These are phyloP conservation scores for Pomacea maculata DNA, from an alignment of 1,140 invertebrate species.

Conservation along the genomic window DNA sequence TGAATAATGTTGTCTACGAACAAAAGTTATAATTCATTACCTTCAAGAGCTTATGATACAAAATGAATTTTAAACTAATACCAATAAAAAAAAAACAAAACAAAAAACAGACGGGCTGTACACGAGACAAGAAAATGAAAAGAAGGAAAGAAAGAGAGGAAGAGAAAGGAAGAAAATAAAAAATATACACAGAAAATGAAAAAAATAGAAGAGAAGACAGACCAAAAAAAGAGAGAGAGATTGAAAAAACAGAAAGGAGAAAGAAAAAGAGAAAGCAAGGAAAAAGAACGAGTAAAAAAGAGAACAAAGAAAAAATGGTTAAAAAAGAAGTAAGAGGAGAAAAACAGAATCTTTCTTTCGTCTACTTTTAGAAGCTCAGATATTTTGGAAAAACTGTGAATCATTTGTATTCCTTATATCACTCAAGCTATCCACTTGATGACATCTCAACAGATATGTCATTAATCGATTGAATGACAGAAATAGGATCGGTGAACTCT, in stretches of 20 bases:
- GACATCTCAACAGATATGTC: too few relatives aligned
- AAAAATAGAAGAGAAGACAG: not conserved
- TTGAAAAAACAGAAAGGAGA: not conserved
- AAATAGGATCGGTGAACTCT: not conserved
- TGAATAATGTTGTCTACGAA: too few relatives aligned
- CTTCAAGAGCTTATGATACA: too few relatives aligned
- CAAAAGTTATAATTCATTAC: too few relatives aligned
- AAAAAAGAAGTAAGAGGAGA: not conserved
- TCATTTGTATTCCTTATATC: too few relatives aligned
- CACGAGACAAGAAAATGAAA: constrained; percentile 1
- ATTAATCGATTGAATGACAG: not conserved
- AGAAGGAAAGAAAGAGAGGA: not conserved
- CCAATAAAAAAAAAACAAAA: too few relatives aligned
- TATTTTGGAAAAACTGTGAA: too few relatives aligned
- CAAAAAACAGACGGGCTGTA: too few relatives aligned
- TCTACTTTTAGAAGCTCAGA: not conserved
- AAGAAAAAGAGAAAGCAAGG: not conserved
- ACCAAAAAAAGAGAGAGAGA: not conserved
- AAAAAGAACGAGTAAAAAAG: not conserved
- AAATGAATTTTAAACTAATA: too few relatives aligned
- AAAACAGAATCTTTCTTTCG: not conserved
- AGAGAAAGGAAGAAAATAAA: not conserved
- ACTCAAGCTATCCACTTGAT: too few relatives aligned
- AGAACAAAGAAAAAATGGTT: not conserved
- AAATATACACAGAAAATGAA: not conserved